Evolutionary conservation across 2,888 invertebrate genomes (phyloP), one percentile per base, ranked within the genome.

Genomic region (Trypoxylon attenuatum): DNA sequence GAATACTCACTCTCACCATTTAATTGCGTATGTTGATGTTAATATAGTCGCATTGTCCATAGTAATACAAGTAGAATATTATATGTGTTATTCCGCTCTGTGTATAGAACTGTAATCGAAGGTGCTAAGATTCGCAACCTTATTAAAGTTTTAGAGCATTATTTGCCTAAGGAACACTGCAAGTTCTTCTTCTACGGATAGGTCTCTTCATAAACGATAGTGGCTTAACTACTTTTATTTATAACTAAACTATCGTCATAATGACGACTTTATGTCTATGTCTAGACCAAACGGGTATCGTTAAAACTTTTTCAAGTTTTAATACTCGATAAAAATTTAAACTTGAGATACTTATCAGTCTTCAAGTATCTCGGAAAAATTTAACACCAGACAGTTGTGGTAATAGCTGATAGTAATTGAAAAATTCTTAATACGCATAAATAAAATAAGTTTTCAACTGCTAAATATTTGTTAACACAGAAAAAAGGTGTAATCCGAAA

Each of bases 11-110:
- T 69, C 61, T 62, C 47, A 51, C 61, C 56, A 33, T 45, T 60
- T 65, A 45, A 53, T 58, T 38, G 56, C 41, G 29, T 43, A 63
- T 49, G 58, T 42, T 66, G 47, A 38, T 57, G 51, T 55, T 62
- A 61, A 65, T 70, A 70, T 60, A 33, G 45, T 61, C 57, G 56
- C 46, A 66, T 43, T 51, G 56, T 71, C 54, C 53, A 54, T 52
- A 65, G 47, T 54, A 69, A 59, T 68, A 68, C 45, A 65, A 63
- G 60, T 72, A 69, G 62, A 56, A 74, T 71, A 68, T 65, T 62
- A 68, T 59, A 64, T 69, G 66, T 59, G 62, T 60, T 46, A 75
- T 41, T 55, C 39, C 47, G 56, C 43, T 65, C 23, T 60, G 57
- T 57, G 56, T 56, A 57, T 61, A 38, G 60, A 72, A 65, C 58